Evolutionary conservation across 2,797 vertebrate genomes (phyloP), one percentile per base, ranked within the genome.

Genomic region (Acipenser transmontanus): DNA sequence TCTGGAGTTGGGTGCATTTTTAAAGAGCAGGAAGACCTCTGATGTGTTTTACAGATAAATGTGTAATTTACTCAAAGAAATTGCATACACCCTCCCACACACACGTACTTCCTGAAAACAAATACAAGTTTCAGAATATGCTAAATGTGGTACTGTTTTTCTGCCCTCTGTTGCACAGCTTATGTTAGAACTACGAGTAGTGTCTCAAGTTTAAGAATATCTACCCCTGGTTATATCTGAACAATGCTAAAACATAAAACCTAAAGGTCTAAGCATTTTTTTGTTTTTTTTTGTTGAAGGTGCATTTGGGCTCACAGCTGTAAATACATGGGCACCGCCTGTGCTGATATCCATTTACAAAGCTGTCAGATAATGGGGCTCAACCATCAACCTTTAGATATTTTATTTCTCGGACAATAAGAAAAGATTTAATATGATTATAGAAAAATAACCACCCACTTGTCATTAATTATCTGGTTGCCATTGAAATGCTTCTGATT

Each of bases 301-400:
- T n/a, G 1, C 54, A 57, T n/a, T 57, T 13, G 14, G 54, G 7
- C 7, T 13, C 54, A 11, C 54, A 57, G 54, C 10, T 5, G 10
- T n/a, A 49, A 17, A 60, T 52, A 66, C 47, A 60, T 66, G 65
- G 47, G 62, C 47, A 12, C 62, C 62, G 5, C 11, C 47, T 49
- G 62, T 63, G 48, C 47, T 2, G 8, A 49, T 13, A 49, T 47
- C 63, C 50, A 5, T 54, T 54, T 3, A 11, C 20, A 34, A 59
- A 47, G 6, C 64, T 7, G 13, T 9, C n/a, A 5, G 13, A 47
- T 13, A 10, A 56, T 7, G 8, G 50, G 51, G 34, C 34, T 34
- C 34, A 34, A 34, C 34, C 34, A 56, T 49, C 12, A 66, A 6
- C 65, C 54, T 20, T 57, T 8, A 60, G 34, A 4, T 59, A 7